Evolutionary conservation across 2,888 invertebrate species (phyloP), one percentile per base, ranked within the genome.

Genomic region (Clostera curtula): DNA sequence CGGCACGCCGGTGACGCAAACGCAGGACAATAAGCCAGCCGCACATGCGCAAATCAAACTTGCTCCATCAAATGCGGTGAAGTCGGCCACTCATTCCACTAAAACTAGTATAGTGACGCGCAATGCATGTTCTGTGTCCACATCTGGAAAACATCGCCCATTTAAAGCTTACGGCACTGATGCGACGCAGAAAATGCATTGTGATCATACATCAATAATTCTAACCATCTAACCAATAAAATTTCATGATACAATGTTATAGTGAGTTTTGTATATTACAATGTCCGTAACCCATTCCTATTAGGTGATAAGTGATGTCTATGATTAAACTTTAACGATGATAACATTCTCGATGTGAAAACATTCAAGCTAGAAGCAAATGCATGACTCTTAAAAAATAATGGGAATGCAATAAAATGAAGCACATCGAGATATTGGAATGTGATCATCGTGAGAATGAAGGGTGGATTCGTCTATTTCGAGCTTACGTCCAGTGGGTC

Each of bases 401-500:
- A 67, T 53, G 51, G 44, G 57, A 34, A 59, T 65, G 58, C n/a
- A n/a, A n/a, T 36, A 61, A 59, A 66, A 66, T 26, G 2, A 82
- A 82, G 80, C 80, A 82, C 82, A 82, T 71, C 73, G 70, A 82
- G 67, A n/a, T n/a, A n/a, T 67, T 57, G 61, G 63, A 68, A 69
- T 70, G 74, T 66, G 66, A 71, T 71, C 79, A 70, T 75, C 74
- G 72, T 69, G 55, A 41, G 49, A 43, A 27, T 29, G 47, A 29
- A 36, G 39, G 32, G 37, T 30, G 39, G 33, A 41, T 33, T 49
- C 36, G 31, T 53, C 31, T 52, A 44, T 61, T 50, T 64, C 45
- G 62, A 73, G 88, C 88, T 88, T 88, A 88, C 88, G 86, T 71
- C 88, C 88, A 56, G 85, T 79, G 50, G 85, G 82, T 69, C 85